These are phyloP conservation scores for Aleiodes testaceus DNA, from an alignment of 2,888 invertebrate genomes.

Conservation along the genomic window DNA sequence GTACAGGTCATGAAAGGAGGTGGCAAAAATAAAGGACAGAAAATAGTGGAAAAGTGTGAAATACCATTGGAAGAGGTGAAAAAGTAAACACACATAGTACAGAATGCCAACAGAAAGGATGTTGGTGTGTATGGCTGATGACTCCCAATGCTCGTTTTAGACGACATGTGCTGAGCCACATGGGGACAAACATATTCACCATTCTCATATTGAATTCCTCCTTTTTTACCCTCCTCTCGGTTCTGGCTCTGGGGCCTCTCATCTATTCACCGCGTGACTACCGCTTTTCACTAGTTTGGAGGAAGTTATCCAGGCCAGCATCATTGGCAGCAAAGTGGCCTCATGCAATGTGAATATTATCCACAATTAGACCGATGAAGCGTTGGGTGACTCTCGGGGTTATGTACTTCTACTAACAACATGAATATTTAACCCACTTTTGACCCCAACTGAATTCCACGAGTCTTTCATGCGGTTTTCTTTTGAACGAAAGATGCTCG, in stretches of 20 bases:
- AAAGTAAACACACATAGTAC: slow-evolving; percentile 20
- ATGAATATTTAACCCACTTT: slow-evolving; percentile 66
- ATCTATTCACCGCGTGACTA: slow-evolving; percentile 52
- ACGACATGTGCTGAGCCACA: slow-evolving; percentile 20
- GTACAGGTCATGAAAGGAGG: slow-evolving; percentile 25
- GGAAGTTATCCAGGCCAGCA: slow-evolving; percentile 46
- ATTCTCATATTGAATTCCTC: slow-evolving; percentile 21
- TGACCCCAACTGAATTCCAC: slow-evolving; percentile 46
- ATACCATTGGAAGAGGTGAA: slow-evolving; percentile 17
- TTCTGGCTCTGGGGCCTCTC: slow-evolving; percentile 5
- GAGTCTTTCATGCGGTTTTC: slow-evolving; percentile 31
- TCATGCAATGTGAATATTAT: slow-evolving; percentile 62
- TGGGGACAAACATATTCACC: not conserved
- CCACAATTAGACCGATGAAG: slow-evolving; percentile 66
- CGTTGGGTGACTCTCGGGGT: slow-evolving; percentile 53
- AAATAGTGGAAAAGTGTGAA: slow-evolving; percentile 4
- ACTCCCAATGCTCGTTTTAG: slow-evolving; percentile 14
- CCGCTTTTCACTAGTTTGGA: slow-evolving; percentile 46
- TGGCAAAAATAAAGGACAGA: not conserved
- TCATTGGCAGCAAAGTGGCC: slow-evolving; percentile 52
- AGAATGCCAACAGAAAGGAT: slow-evolving; percentile 2
- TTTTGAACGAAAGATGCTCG: too few species aligned
- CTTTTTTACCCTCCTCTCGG: not conserved
- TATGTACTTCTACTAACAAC: slow-evolving; percentile 59
- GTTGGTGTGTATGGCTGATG: slow-evolving; percentile 26